Evolutionary conservation across 2,113 vertebrate genomes (phyloP).

Genomic region (Eulemur rufifrons): DNA sequence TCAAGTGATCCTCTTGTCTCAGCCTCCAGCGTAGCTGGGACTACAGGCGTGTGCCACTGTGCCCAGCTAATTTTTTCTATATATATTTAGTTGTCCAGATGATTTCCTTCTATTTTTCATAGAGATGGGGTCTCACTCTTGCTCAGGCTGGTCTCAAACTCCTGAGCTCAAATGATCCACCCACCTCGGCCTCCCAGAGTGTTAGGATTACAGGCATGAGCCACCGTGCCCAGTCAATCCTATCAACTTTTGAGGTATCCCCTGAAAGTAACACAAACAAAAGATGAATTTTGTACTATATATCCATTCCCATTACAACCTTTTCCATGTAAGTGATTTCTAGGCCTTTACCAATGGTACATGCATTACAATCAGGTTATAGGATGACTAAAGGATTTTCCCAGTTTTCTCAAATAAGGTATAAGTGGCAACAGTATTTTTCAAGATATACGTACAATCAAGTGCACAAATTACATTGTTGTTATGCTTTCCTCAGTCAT

Average conservation of each 20-base stretch:
- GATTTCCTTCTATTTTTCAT: too few species aligned
- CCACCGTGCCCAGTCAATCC: not conserved
- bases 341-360: not conserved
- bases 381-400: not conserved
- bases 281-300: not conserved
- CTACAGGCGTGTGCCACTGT: too few species aligned
- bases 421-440: not conserved
- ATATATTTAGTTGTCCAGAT: too few species aligned
- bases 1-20: too few species aligned
- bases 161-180: too few species aligned
- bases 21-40: too few species aligned
- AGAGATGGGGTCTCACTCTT: too few species aligned
- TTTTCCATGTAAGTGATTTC: constrained; percentile 43
- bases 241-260: not conserved
- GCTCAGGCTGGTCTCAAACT: too few species aligned
- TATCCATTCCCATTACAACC: not conserved
- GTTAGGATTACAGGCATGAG: too few species aligned
- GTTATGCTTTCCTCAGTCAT: not conserved
- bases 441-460: not conserved
- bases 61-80: too few species aligned
- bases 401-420: not conserved
- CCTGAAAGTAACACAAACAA: not conserved
- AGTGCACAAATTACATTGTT: not conserved
- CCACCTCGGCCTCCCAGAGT: too few species aligned
- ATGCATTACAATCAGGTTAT: not conserved